Evolutionary conservation across 2,888 invertebrate species (phyloP), one percentile per base, ranked within the genome.

Genomic region (Sylvicola cinctus): DNA sequence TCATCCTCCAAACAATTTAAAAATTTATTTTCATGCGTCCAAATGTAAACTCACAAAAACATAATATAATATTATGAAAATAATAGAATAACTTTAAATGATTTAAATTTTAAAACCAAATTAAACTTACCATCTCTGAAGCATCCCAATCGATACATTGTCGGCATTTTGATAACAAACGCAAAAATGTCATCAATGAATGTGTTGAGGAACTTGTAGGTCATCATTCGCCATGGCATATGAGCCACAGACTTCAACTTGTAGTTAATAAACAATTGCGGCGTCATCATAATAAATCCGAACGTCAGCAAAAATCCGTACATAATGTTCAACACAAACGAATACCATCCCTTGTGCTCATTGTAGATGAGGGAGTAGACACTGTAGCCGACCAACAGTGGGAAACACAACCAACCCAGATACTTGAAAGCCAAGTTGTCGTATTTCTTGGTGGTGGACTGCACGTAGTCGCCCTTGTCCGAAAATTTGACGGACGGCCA

Each of bases 281-380:
- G 98, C n/a, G 96, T 98, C 96, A 98, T 98, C 87, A 96, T 91
- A 37, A 99, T 99, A 55, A 98, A 98, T 39, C 98, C 93, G 56
- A 99, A 99, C 2, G 95, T 98, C 38, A 98, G 65, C 37, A 98
- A 66, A 59, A 93, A 99, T 35, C 98, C 96, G 59, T 98, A 98
- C 39, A 96, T 68, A 81, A 98, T 85, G 51, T 80, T 83, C 20
- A 99, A 68, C 26, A 93, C 70, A 65, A 90, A 99, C 10, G 95
- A 96, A 56, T 99, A 99, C 96, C 96, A 99, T 44, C 98, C 93
- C 55, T 85, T 91, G 59, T 99, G 96, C 55, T 98, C 96, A 43
- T 81, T 70, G 58, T 98, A 98, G 36, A 95, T 59, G 29, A 98
- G 60, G 0, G 96, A 95, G 56, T 99, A 98, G 28, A 88, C 66